These are phyloP conservation scores for Antennarius maculatus DNA, from an alignment of 2,797 vertebrate species.

Conservation along the genomic window DNA sequence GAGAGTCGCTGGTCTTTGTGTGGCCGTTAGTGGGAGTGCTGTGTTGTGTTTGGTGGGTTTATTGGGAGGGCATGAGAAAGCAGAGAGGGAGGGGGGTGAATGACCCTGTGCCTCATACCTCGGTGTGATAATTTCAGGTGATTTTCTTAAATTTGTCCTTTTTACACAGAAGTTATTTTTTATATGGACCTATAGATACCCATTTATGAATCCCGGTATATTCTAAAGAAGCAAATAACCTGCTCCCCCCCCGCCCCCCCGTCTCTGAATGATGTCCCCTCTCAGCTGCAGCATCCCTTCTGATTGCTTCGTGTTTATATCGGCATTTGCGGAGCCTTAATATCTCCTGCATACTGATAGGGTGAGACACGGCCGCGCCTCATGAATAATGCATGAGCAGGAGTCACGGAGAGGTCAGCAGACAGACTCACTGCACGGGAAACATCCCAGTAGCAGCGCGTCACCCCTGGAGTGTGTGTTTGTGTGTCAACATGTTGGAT, in stretches of 20 bases:
- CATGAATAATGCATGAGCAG: conserved; percentile 94
- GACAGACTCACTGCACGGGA: conserved; percentile 75
- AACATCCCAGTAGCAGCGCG: not conserved
- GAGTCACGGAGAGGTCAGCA: conserved; percentile 95
- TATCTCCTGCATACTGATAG: conserved; percentile 92
- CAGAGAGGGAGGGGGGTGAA: conserved; percentile 22
- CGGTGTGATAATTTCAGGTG: not conserved
- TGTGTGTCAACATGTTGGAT: conserved; percentile 37
- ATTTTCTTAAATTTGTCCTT: conserved; percentile 6
- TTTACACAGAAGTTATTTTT: not conserved
- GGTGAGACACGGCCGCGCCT: conserved; percentile 86
- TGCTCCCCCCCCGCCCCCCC: not conserved
- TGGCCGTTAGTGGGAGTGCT: conserved; percentile 55
- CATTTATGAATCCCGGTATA: not conserved
- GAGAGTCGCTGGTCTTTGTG: conserved; percentile 29
- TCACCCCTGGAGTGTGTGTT: not conserved
- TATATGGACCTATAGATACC: not conserved
- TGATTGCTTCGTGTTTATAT: conserved; percentile 85
- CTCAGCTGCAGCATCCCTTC: conserved; percentile 16
- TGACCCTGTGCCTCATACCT: not conserved
- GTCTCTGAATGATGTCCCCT: not conserved
- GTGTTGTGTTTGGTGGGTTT: conserved; percentile 57
- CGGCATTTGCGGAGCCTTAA: conserved; percentile 87
- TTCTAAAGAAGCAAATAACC: conserved; percentile 11
- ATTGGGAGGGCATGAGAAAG: conserved; percentile 46